A percentile compares a stretch with the other conserved stretches of the same genome.
These are phyloP conservation scores for Arenicola marina DNA, from an alignment of 2,888 invertebrate species.

Conservation along the genomic window DNA sequence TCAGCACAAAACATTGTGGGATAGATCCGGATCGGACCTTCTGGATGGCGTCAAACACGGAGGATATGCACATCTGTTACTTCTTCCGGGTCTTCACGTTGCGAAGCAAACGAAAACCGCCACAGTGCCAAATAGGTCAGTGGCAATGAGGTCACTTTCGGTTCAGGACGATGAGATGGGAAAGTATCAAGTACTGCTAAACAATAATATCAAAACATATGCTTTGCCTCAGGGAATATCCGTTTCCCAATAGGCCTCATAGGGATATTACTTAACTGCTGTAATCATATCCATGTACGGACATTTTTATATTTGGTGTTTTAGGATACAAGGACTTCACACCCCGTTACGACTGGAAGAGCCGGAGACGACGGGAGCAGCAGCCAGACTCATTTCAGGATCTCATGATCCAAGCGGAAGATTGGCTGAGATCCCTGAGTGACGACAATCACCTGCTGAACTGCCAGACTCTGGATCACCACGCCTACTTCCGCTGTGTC, in stretches of 20 bases:
- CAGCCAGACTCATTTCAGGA: not conserved
- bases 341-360: not conserved
- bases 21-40: conserved; percentile 23
- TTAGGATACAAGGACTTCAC: not conserved
- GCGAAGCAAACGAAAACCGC: not conserved
- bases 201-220: too few relatives aligned
- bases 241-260: too few relatives aligned
- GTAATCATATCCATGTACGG: too few relatives aligned
- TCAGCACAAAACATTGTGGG: conserved; percentile 21
- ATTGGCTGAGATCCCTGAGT: conserved; percentile 1
- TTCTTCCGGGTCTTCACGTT: conserved; percentile 19
- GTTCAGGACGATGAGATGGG: too few relatives aligned
- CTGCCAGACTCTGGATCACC: conserved; percentile 12
- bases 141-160: too few relatives aligned
- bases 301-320: too few relatives aligned
- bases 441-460: not conserved
- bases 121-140: not conserved
- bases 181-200: too few relatives aligned
- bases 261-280: too few relatives aligned
- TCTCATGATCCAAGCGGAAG: conserved; percentile 1
- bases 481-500: conserved; percentile 18
- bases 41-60: conserved; percentile 21
- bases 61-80: conserved; percentile 21
- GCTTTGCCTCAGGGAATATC: too few relatives aligned
- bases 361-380: not conserved